phyloP scores from a whole-genome alignment of 2,113 vertebrate genomes.

The Colaptes auratus region DNA sequence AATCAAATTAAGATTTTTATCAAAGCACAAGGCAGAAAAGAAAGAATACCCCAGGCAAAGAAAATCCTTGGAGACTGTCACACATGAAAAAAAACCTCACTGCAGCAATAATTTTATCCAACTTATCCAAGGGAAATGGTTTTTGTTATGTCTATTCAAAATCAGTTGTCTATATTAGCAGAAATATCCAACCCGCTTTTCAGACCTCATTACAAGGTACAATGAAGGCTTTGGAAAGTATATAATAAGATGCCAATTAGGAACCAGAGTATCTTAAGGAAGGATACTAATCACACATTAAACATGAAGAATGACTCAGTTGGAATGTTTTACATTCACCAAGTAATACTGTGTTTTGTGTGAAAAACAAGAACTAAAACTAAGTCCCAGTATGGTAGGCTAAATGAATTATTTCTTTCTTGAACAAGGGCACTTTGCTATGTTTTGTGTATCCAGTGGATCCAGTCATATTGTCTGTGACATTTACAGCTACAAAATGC shows the following conservation, averaged over 20 bases:
- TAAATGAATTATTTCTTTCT: background rate
- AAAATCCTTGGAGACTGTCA: background rate
- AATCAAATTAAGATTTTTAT: background rate
- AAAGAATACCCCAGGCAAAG: background rate
- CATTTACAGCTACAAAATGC: background rate
- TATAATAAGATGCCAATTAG: background rate
- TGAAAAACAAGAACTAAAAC: conserved; percentile 9
- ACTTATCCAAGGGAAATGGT: background rate
- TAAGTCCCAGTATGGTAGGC: background rate
- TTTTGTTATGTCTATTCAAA: background rate
- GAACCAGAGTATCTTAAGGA: background rate
- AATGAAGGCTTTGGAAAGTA: background rate
- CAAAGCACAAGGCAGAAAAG: background rate
- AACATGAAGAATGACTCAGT: background rate
- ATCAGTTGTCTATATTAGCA: background rate
- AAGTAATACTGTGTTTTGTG: background rate
- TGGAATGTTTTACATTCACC: background rate
- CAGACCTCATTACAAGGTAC: background rate
- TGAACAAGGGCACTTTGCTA: background rate
- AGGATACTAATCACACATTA: background rate
- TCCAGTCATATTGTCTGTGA: background rate
- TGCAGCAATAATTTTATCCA: background rate
- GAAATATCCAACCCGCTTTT: background rate
- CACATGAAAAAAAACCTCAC: background rate
- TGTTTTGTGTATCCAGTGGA: background rate